phyloP scores from a whole-genome alignment of 1,140 invertebrate species.

The Andrena cerasifolii region DNA sequence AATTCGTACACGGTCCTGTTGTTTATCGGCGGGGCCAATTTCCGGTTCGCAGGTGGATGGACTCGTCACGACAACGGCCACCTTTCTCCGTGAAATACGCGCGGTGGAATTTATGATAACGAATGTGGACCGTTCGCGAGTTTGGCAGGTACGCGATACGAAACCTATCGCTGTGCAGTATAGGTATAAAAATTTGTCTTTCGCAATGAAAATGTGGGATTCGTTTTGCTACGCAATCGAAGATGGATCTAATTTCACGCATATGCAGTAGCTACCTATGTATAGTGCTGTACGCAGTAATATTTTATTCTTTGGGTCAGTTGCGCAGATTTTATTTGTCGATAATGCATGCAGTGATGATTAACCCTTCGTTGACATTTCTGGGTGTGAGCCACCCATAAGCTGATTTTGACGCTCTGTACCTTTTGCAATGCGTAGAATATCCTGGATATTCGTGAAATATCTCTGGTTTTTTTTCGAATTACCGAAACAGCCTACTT shows the following conservation, averaged over 20 bases:
- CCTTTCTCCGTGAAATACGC: conserved; percentile 39
- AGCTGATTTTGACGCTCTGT: no score
- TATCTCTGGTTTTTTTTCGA: no score
- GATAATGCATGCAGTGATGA: no score
- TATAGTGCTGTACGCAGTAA: background rate
- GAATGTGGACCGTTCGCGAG: background rate
- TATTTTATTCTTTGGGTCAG: no score
- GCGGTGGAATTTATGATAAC: conserved; percentile 38
- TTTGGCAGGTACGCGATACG: background rate
- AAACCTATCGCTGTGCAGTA: background rate
- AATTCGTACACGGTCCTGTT: conserved; percentile 19
- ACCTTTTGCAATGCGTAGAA: no score
- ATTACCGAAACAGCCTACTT: no score
- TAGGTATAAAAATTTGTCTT: background rate
- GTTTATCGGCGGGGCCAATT: conserved; percentile 60
- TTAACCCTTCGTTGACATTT: no score
- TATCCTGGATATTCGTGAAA: no score
- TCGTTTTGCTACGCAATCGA: background rate
- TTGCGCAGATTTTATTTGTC: no score
- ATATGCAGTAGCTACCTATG: background rate
- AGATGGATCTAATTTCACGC: background rate
- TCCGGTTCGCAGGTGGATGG: conserved; percentile 52
- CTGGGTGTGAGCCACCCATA: no score
- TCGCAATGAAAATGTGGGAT: background rate
- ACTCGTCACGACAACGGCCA: conserved; percentile 24